Evolutionary conservation across 1,140 invertebrate species (phyloP).

Genomic region (Drosophila arawakana): DNA sequence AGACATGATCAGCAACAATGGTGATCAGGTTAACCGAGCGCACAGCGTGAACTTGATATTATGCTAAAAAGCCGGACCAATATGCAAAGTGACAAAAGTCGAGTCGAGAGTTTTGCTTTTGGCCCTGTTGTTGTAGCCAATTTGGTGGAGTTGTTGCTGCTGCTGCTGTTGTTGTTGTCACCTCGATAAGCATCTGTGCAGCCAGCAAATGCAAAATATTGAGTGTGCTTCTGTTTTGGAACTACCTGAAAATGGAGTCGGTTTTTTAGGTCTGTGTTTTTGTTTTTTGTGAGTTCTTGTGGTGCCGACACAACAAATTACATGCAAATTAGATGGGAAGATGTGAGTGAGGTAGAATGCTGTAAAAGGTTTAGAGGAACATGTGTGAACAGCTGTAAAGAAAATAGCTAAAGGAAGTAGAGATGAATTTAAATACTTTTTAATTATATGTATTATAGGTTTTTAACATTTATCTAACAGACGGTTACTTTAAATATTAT

Average conservation of each 20-base stretch:
- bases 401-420: not conserved
- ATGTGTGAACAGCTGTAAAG: not conserved
- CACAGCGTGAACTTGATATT: conserved; percentile 57
- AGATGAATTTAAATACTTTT: too few relatives aligned
- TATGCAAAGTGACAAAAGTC: conserved; percentile 68
- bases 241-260: conserved; percentile 34
- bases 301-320: conserved; percentile 67
- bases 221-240: conserved; percentile 50
- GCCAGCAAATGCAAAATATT: conserved; percentile 55
- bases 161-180: conserved; percentile 55
- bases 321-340: conserved; percentile 61
- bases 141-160: conserved; percentile 57
- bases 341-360: not conserved
- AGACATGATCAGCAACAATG: conserved; percentile 63
- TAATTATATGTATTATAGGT: too few relatives aligned
- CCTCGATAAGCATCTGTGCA: conserved; percentile 69
- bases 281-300: conserved; percentile 11
- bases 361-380: not conserved
- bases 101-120: conserved; percentile 12
- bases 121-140: conserved; percentile 48
- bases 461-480: too few relatives aligned
- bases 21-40: conserved; percentile 53
- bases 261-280: conserved; percentile 15
- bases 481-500: too few relatives aligned
- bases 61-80: conserved; percentile 47